Evolutionary conservation across 2,113 vertebrate species (phyloP).

Genomic region (Chelonoidis abingdonii): DNA sequence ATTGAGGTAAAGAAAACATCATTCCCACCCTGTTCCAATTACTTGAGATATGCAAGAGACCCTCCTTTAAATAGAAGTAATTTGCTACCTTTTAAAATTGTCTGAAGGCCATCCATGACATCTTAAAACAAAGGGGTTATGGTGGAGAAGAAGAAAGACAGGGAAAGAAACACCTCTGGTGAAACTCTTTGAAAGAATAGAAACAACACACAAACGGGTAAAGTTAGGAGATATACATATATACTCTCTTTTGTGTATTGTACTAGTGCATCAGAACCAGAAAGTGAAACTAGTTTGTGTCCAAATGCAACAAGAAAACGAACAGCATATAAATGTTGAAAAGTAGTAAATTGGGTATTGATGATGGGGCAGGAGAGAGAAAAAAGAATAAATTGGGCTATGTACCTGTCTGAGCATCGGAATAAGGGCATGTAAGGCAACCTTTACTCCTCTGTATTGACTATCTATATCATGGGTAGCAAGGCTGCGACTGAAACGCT

Average conservation of each 20-base stretch:
- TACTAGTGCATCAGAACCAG: too few relatives aligned
- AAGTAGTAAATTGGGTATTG: not conserved
- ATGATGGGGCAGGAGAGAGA: not conserved
- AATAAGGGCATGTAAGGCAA: not conserved
- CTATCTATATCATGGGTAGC: not conserved
- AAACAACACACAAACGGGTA: not conserved
- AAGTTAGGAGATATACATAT: not conserved
- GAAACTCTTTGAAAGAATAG: not conserved
- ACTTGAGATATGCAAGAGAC: not conserved
- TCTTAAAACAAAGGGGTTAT: not conserved
- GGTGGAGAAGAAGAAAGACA: not conserved
- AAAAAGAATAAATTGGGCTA: not conserved
- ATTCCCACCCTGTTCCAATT: not conserved
- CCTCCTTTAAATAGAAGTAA: slow-evolving; percentile 39
- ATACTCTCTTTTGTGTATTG: not conserved
- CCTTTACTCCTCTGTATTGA: not conserved
- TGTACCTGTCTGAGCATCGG: not conserved
- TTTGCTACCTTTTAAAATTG: slow-evolving; percentile 39
- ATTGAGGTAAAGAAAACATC: not conserved
- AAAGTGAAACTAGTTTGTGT: not conserved
- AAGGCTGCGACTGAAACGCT: not conserved
- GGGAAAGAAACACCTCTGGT: not conserved
- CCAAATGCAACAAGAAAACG: slow-evolving; percentile 3
- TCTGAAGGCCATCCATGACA: not conserved
- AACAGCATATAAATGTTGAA: not conserved